phyloP scores from a whole-genome alignment of 2,888 invertebrate genomes.

The Macrosiphum euphorbiae region DNA sequence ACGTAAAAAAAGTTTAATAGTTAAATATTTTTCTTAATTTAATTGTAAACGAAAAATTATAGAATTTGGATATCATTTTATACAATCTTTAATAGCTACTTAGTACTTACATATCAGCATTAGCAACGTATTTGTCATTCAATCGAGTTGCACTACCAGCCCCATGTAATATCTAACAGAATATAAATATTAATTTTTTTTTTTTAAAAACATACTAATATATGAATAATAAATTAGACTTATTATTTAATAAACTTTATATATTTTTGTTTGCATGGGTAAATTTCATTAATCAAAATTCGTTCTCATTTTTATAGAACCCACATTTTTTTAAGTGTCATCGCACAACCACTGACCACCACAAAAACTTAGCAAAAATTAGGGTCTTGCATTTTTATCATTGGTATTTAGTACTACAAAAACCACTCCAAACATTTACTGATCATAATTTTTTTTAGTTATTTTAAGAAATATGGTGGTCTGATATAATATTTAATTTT shows the following conservation, averaged over 20 bases:
- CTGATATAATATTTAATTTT: neutral
- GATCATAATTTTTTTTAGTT: neutral
- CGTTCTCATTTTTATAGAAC: neutral
- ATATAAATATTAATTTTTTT: neutral
- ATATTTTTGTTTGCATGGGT: neutral
- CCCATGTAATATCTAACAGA: constrained; percentile 55
- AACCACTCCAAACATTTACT: neutral
- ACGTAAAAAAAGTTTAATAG: neutral
- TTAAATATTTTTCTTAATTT: neutral
- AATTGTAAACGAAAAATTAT: neutral
- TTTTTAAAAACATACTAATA: neutral
- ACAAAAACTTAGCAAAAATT: neutral
- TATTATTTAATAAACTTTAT: neutral
- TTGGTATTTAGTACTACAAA: neutral
- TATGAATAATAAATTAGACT: neutral
- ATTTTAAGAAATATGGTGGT: neutral
- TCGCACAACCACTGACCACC: neutral
- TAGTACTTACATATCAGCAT: constrained; percentile 52
- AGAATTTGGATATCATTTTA: neutral
- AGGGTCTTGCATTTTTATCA: neutral
- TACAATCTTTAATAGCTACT: neutral
- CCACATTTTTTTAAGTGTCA: no score
- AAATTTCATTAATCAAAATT: neutral
- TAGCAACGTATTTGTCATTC: constrained; percentile 60
- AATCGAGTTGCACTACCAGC: constrained; percentile 57